Evolutionary conservation across 2,888 invertebrate genomes (phyloP).

Genomic region (Scaptodrosophila latifasciaeformis): DNA sequence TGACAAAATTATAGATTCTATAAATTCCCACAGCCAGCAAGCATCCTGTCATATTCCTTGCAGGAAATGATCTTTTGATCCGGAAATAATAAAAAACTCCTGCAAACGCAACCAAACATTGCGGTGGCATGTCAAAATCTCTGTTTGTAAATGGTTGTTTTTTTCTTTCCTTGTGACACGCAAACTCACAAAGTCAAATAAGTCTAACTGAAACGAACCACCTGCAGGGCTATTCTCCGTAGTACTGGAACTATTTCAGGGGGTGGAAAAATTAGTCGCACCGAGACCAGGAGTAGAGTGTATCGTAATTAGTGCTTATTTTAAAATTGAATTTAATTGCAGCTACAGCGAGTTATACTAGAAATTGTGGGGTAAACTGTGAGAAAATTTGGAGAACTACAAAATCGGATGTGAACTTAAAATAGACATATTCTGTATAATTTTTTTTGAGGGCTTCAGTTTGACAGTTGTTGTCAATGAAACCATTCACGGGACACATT

Average conservation of each 20-base stretch:
- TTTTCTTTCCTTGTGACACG: slow-evolving; percentile 49
- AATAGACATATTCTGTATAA: slow-evolving; percentile 35
- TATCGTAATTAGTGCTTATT: slow-evolving; percentile 54
- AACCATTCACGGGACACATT: slow-evolving; percentile 44
- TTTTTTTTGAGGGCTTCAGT: not conserved
- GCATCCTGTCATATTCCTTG: slow-evolving; percentile 66
- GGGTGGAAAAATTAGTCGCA: slow-evolving; percentile 25
- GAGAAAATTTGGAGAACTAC: slow-evolving; percentile 29
- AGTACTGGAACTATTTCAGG: not conserved
- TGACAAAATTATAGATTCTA: too few species aligned
- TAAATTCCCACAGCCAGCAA: slow-evolving; percentile 26
- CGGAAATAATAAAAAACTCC: slow-evolving; percentile 72
- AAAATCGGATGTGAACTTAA: slow-evolving; percentile 15
- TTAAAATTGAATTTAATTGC: slow-evolving; percentile 59
- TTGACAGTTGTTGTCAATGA: slow-evolving; percentile 61
- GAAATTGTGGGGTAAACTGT: slow-evolving; percentile 25
- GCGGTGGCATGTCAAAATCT: slow-evolving; percentile 45
- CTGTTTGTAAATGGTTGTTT: slow-evolving; percentile 51
- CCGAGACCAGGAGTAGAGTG: slow-evolving; percentile 18
- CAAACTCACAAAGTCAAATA: slow-evolving; percentile 34
- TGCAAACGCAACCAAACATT: slow-evolving; percentile 30
- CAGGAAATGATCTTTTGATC: slow-evolving; percentile 74
- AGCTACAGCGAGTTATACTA: slow-evolving; percentile 27
- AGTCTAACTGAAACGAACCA: slow-evolving; percentile 51
- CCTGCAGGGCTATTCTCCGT: slow-evolving; percentile 44